phyloP scores from a whole-genome alignment of 2,113 vertebrate genomes.

The Centrocercus urophasianus region DNA sequence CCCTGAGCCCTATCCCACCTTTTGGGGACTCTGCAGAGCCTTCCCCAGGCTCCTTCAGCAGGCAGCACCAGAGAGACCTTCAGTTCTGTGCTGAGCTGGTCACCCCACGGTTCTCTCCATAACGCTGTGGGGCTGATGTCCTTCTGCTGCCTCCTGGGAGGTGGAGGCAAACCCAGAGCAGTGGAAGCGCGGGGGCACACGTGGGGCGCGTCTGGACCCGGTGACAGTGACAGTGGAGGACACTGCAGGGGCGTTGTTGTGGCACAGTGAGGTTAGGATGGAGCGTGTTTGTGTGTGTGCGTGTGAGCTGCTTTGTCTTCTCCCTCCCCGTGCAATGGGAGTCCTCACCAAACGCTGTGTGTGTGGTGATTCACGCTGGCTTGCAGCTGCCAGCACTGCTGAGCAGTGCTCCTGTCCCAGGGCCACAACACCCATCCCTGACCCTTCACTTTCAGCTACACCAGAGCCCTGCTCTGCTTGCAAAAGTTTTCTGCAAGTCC shows the following conservation, averaged over 20 bases:
- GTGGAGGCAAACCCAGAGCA: neutral
- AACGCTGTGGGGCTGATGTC: neutral
- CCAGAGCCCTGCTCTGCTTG: neutral
- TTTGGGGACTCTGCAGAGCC: neutral
- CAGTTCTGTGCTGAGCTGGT: fast-evolving
- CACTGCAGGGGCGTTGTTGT: neutral
- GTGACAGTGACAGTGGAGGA: fast-evolving
- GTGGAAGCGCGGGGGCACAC: neutral
- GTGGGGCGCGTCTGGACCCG: neutral
- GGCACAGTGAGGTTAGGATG: neutral
- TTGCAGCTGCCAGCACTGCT: neutral
- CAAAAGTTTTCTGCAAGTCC: neutral
- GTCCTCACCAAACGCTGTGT: neutral
- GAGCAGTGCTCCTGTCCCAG: neutral
- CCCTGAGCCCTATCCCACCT: neutral
- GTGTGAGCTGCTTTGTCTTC: conserved; percentile 4
- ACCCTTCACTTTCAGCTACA: neutral
- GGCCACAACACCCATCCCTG: fast-evolving
- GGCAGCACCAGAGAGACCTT: neutral
- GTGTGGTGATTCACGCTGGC: conserved; percentile 36
- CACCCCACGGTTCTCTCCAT: neutral
- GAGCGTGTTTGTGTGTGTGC: neutral
- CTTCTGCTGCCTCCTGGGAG: neutral
- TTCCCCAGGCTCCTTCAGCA: neutral
- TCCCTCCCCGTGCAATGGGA: neutral